Conservation (phyloP, 2,888 invertebrate genomes). For the Drosophila koepferae region DNA sequence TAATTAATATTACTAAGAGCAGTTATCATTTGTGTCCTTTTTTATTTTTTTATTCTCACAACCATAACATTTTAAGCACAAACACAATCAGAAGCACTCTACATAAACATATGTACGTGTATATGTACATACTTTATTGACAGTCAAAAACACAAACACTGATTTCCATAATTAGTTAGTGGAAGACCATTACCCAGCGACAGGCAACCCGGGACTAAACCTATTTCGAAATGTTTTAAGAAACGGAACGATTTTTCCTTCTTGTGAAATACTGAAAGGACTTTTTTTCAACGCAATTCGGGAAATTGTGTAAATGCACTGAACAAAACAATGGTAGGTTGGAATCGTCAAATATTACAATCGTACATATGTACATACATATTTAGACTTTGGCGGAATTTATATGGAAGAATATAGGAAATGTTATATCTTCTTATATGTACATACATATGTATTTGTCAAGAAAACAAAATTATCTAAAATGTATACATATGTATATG, state of each 20-base stretch:
- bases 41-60: conserved; percentile 19
- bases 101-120: conserved; percentile 13
- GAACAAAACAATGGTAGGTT: conserved; percentile 14
- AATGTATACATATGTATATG: background rate
- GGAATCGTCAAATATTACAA: too few relatives aligned
- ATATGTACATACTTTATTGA: conserved; percentile 40
- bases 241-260: conserved; percentile 46
- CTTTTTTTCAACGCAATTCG: conserved; percentile 28
- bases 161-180: conserved; percentile 41
- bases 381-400: too few relatives aligned
- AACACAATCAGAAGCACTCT: background rate
- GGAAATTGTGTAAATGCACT: conserved; percentile 45
- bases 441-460: too few relatives aligned
- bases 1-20: background rate
- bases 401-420: too few relatives aligned
- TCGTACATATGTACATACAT: too few relatives aligned
- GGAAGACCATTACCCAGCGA: conserved; percentile 83
- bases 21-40: background rate
- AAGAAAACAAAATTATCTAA: too few relatives aligned
- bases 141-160: conserved; percentile 53
- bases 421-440: too few relatives aligned
- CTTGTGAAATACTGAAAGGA: conserved; percentile 44
- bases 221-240: conserved; percentile 72
- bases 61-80: conserved; percentile 30
- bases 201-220: conserved; percentile 85